Conservation (phyloP, 2,113 vertebrate species). For the Labeo catla region DNA sequence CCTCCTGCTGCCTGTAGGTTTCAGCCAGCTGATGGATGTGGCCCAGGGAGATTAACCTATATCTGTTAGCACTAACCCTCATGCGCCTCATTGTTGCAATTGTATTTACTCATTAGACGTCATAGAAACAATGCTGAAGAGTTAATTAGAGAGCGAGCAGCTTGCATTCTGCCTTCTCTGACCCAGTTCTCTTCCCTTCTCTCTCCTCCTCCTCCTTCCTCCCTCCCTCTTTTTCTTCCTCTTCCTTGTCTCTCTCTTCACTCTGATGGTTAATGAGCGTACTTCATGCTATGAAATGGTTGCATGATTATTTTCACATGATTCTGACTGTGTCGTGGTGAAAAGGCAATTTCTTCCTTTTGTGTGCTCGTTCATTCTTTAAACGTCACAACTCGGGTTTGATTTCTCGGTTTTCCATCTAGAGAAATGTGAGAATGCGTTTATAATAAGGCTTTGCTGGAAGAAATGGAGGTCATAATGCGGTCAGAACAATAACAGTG, state of each 20-base stretch:
- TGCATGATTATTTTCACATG: slow-evolving; percentile 9
- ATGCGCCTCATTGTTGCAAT: slow-evolving; percentile 69
- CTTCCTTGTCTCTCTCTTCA: not conserved
- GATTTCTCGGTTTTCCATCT: slow-evolving; percentile 20
- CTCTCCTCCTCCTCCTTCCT: slow-evolving; percentile 2
- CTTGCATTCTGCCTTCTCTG: slow-evolving; percentile 63
- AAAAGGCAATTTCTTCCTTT: not conserved
- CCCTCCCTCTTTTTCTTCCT: not conserved
- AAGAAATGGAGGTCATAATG: slow-evolving; percentile 8
- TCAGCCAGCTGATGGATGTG: slow-evolving; percentile 29
- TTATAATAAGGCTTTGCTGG: slow-evolving; percentile 24
- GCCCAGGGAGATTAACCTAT: slow-evolving; percentile 45
- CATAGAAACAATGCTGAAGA: slow-evolving; percentile 57
- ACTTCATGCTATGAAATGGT: slow-evolving; percentile 24
- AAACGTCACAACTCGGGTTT: not conserved
- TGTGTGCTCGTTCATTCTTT: not conserved
- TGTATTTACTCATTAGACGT: slow-evolving; percentile 51
- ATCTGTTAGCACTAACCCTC: slow-evolving; percentile 66
- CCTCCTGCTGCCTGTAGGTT: slow-evolving; percentile 10
- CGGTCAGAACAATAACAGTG: not conserved
- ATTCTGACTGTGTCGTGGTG: not conserved
- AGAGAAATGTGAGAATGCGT: slow-evolving; percentile 15
- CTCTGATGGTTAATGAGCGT: slow-evolving; percentile 28
- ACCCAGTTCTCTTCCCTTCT: slow-evolving; percentile 47
- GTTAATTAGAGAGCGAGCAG: slow-evolving; percentile 69